phyloP scores from a whole-genome alignment of 2,797 vertebrate species.

The Acanthurus lineatus region DNA sequence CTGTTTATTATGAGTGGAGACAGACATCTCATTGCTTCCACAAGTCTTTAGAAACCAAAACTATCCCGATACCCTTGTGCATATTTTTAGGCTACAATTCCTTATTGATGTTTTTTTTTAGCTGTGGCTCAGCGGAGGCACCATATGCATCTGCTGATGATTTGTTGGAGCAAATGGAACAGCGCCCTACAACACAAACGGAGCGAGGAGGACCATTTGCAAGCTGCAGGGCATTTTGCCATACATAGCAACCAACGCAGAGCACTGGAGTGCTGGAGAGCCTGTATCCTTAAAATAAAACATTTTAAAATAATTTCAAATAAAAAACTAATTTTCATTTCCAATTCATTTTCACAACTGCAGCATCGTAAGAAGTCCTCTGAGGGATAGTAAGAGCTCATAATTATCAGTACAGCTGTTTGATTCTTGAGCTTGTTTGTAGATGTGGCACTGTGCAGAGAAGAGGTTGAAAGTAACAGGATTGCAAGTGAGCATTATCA shows the following conservation, averaged over 20 bases:
- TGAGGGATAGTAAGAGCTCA: neutral
- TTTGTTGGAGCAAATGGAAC: conserved; percentile 85
- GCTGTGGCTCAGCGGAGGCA: conserved; percentile 78
- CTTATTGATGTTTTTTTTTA: conserved; percentile 56
- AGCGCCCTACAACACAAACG: conserved; percentile 70
- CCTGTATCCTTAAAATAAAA: conserved; percentile 88
- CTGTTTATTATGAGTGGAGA: no score
- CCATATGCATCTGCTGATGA: conserved; percentile 46
- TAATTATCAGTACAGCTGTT: conserved; percentile 10
- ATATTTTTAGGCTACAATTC: neutral
- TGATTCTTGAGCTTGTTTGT: conserved; percentile 70
- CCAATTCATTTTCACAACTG: neutral
- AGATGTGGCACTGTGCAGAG: conserved; percentile 84
- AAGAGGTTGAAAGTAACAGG: conserved; percentile 71
- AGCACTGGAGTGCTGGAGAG: conserved; percentile 86
- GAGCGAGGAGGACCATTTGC: conserved; percentile 60
- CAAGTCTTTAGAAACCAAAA: no score
- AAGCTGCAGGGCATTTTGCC: conserved; percentile 73
- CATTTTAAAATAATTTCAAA: no score
- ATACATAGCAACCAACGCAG: conserved; percentile 70
- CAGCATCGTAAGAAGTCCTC: neutral
- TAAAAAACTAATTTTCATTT: no score
- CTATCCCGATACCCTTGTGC: neutral
- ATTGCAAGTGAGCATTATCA: conserved; percentile 80
- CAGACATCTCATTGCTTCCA: no score